Conservation (phyloP, 2,797 vertebrate species). For the Synaphobranchus kaupii region DNA sequence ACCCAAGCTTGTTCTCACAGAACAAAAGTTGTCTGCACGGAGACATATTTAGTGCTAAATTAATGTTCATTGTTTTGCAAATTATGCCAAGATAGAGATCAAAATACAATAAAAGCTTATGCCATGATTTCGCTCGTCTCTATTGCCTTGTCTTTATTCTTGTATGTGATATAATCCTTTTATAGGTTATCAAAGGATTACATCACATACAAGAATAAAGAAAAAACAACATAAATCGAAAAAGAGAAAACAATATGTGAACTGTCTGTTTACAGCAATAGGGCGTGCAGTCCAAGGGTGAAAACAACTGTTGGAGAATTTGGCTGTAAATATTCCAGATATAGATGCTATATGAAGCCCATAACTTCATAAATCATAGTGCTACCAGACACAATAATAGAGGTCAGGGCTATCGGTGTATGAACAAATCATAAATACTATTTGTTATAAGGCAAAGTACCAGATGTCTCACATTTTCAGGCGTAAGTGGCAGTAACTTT, state of each 20-base stretch:
- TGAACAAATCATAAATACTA: constrained; percentile 60
- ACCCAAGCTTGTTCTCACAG: constrained; percentile 51
- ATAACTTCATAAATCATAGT: constrained; percentile 66
- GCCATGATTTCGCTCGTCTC: constrained; percentile 10
- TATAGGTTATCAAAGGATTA: background rate
- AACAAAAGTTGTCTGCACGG: constrained; percentile 33
- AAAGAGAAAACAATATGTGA: background rate
- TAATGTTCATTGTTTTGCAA: constrained; percentile 33
- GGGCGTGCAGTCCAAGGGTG: background rate
- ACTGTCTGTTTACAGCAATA: background rate
- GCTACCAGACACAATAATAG: constrained; percentile 61
- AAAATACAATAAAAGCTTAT: constrained; percentile 31
- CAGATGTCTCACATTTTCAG: background rate
- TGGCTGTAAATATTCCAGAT: constrained; percentile 67
- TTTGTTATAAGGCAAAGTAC: constrained; percentile 53
- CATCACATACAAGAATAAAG: background rate
- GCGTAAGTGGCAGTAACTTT: background rate
- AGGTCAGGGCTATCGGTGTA: constrained; percentile 62
- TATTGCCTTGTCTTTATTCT: background rate
- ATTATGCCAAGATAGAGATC: constrained; percentile 32
- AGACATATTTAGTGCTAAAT: constrained; percentile 29
- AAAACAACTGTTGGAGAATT: background rate
- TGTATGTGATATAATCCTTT: background rate
- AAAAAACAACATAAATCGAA: background rate
- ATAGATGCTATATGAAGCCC: constrained; percentile 66